Percentiles rank a stretch among this genome's conserved stretches.
Evolutionary conservation across 2,888 invertebrate genomes (phyloP).

Genomic region (Stenolophus ochropezus): DNA sequence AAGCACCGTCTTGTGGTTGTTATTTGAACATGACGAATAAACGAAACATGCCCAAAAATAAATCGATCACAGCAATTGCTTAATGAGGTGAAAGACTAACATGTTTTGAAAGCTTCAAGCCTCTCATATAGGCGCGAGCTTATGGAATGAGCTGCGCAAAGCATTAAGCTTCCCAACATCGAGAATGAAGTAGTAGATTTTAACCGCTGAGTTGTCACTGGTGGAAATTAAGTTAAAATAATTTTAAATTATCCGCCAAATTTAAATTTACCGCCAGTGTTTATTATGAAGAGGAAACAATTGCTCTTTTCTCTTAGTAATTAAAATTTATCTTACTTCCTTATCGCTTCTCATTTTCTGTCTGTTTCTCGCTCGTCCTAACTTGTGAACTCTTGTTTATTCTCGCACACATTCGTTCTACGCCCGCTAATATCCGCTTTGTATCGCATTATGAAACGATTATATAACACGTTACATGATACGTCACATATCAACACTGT

Average conservation of each 20-base stretch:
- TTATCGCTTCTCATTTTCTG: constrained; percentile 52
- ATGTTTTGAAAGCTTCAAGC: neutral
- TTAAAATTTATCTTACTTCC: constrained; percentile 56
- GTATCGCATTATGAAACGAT: constrained; percentile 33
- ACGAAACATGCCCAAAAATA: constrained; percentile 16
- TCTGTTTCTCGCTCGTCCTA: constrained; percentile 52
- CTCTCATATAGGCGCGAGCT: constrained; percentile 11
- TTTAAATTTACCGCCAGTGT: constrained; percentile 45
- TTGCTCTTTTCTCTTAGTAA: constrained; percentile 49
- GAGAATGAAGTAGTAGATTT: constrained; percentile 28
- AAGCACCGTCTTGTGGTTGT: constrained; percentile 18
- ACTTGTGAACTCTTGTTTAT: constrained; percentile 43
- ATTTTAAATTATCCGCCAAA: constrained; percentile 44
- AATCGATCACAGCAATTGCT: constrained; percentile 22
- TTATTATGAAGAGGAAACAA: constrained; percentile 43
- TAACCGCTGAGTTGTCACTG: constrained; percentile 8
- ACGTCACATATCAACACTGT: constrained; percentile 25
- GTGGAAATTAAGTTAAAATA: constrained; percentile 50
- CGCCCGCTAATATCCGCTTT: constrained; percentile 38
- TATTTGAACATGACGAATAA: neutral
- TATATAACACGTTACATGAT: constrained; percentile 30
- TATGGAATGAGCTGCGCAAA: constrained; percentile 6
- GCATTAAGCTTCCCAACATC: constrained; percentile 11
- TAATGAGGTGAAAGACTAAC: neutral
- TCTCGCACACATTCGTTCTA: constrained; percentile 47